Base-by-base conservation (phyloP, 2,888 invertebrate species). In the Sussaba pulchella region DNA sequence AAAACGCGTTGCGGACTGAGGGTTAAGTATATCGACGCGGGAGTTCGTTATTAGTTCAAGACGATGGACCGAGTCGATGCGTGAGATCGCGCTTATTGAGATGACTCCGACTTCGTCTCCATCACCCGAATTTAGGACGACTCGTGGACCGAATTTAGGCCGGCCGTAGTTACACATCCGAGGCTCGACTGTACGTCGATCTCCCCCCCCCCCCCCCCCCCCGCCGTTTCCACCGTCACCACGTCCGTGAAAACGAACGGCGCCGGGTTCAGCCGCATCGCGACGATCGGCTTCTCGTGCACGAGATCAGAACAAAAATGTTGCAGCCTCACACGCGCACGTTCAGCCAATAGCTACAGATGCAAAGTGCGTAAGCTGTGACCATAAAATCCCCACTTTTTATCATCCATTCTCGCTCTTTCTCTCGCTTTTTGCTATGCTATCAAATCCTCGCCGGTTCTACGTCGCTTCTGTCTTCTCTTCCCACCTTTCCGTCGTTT, bases 241-340 rank as follows among this genome's bases (percentile, higher is more conserved):
- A 52, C 63, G 72, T 63, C 31, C 63, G 72, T 52, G 52, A 73
- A 73, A 73, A 31, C 36, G 31, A 24, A 31, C 54, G 64, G 61
- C 73, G 73, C 63, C 63, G 73, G 26, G 63, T 73, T 73, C 73
- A 43, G 63, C 61, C 47, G 36, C 67, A 39, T 14, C 19, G n/a
- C n/a, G 39, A 26, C 57, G 31, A 31, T 14, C 36, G 36, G 31
- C 52, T 52, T 52, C 24, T 52, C 10, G 50, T 36, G 19, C 21
- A 21, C 39, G 41, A 54, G 66, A 61, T 61, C 67, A n/a, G 57
- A 61, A 67, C 72, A 72, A 78, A 66, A 78, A 78, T 78, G 77
- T 72, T 78, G 71, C 78, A 59, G 54, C 9, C 69, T 39, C 47
- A 19, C 47, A 50, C 61, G 36, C 52, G 52, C n/a, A 26, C 43